These are phyloP conservation scores for Microplitis demolitor DNA, from an alignment of 1,140 invertebrate species.

Conservation along the genomic window DNA sequence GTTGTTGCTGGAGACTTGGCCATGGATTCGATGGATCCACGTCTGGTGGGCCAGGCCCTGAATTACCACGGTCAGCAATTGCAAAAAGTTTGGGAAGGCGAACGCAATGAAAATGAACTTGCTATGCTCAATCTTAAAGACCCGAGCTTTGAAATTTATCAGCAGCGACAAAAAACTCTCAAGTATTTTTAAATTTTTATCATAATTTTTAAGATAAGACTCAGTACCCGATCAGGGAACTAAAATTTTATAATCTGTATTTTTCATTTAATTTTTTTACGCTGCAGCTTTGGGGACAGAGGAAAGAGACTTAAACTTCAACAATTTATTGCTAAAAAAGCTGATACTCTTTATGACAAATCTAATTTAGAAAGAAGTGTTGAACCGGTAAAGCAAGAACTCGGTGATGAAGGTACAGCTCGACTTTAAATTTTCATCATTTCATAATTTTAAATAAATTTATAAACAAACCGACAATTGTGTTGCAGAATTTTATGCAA, in stretches of 20 bases:
- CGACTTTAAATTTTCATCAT: not conserved
- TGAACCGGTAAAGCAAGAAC: slow-evolving; percentile 49
- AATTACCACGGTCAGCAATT: slow-evolving; percentile 85
- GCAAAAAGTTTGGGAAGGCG: slow-evolving; percentile 83
- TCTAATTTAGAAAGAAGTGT: slow-evolving; percentile 61
- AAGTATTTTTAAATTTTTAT: slow-evolving; percentile 47
- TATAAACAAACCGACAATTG: slow-evolving; percentile 21
- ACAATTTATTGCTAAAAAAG: slow-evolving; percentile 82
- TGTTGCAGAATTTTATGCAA: slow-evolving; percentile 75
- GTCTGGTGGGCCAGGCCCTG: slow-evolving; percentile 72
- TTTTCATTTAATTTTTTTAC: not conserved
- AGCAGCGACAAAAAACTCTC: slow-evolving; percentile 73
- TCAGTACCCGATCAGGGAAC: no score
- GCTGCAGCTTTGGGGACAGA: slow-evolving; percentile 75
- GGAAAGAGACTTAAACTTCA: slow-evolving; percentile 81
- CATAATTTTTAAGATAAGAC: no score
- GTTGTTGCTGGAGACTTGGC: slow-evolving; percentile 35
- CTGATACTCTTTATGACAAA: slow-evolving; percentile 70
- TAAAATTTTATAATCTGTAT: no score
- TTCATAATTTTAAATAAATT: not conserved
- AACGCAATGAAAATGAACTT: slow-evolving; percentile 76
- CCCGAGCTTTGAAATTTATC: slow-evolving; percentile 74
- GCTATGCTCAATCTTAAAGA: slow-evolving; percentile 70
- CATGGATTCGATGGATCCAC: slow-evolving; percentile 66
- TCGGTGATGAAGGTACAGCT: slow-evolving; percentile 57